Evolutionary conservation across 2,888 invertebrate species (phyloP).

Genomic region (Opisthograptis luteolata): DNA sequence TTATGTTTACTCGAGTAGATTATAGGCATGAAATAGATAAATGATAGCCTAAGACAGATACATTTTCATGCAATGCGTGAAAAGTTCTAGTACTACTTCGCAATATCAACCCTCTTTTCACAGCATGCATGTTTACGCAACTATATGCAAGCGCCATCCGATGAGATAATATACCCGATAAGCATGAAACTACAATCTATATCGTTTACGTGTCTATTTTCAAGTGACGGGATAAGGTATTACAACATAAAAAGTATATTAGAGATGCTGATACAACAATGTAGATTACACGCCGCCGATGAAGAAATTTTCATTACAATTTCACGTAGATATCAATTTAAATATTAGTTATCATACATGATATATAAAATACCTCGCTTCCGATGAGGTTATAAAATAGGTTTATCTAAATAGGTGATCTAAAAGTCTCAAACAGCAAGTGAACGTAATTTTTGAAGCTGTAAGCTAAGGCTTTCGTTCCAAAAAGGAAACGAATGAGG

Average conservation of each 20-base stretch:
- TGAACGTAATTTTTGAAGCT: constrained; percentile 18
- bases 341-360: too few relatives aligned
- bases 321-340: constrained; percentile 2
- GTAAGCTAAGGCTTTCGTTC: constrained; percentile 14
- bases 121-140: too few relatives aligned
- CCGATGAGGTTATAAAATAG: constrained; percentile 19
- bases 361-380: constrained; percentile 11
- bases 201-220: constrained; percentile 18
- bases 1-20: too few relatives aligned
- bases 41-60: too few relatives aligned
- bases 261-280: constrained; percentile 7
- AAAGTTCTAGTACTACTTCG: too few relatives aligned
- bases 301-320: constrained; percentile 10
- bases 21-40: too few relatives aligned
- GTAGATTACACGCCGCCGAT: constrained; percentile 10
- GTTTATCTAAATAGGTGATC: constrained; percentile 43
- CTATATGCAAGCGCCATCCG: constrained; percentile 32
- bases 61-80: too few relatives aligned
- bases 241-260: constrained; percentile 6
- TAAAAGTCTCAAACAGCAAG: constrained; percentile 21
- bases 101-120: constrained; percentile 19
- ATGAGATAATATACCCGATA: constrained; percentile 26
- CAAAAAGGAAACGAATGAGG: constrained; percentile 46
- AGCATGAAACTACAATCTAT: constrained; percentile 13
- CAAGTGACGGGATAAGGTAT: constrained; percentile 16